Evolutionary conservation across 1,140 invertebrate species (phyloP), one percentile per base, ranked within the genome.

Genomic region (Notospermus geniculatus): DNA sequence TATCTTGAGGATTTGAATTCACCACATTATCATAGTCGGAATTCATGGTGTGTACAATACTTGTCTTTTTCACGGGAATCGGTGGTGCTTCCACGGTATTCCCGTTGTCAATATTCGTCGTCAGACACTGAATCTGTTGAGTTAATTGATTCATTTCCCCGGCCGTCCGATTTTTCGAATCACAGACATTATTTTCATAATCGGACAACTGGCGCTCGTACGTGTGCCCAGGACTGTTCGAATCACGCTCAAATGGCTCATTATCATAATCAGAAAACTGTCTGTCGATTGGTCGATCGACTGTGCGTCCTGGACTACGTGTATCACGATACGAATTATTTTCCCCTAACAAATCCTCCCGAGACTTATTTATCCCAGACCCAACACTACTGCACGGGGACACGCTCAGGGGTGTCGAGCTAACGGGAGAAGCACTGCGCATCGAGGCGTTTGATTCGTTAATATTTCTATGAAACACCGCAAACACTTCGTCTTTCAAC

Each of bases 91-190:
- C 5, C 32, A 7, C 5, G 2, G 71, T 64, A 1, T 22, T n/a
- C 39, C 67, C 69, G 9, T 70, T 71, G 32, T 73, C 71, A 52
- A 77, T 77, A 55, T 71, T 71, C 23, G 71, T 63, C n/a, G 76
- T 78, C 62, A 78, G 59, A 45, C 71, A 60, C 39, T 76, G 67
- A 23, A 78, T 77, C 62, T 74, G 62, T 50, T 67, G 64, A 7
- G 76, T 78, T 50, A 78, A 57, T 56, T 75, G 64, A 59, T 78
- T 76, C 27, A 78, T 74, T 32, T 77, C 71, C 36, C 71, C 68
- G 30, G 72, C 71, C 13, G 73, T 68, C 36, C n/a, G 28, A 23
- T 17, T 27, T 7, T 15, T 36, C 5, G 32, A 36, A 36, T 36
- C 32, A 36, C 32, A 36, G 32, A 36, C 32, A 36, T 36, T 36